Conservation (phyloP, 2,113 vertebrate species). For the Ctenomys sociabilis region DNA sequence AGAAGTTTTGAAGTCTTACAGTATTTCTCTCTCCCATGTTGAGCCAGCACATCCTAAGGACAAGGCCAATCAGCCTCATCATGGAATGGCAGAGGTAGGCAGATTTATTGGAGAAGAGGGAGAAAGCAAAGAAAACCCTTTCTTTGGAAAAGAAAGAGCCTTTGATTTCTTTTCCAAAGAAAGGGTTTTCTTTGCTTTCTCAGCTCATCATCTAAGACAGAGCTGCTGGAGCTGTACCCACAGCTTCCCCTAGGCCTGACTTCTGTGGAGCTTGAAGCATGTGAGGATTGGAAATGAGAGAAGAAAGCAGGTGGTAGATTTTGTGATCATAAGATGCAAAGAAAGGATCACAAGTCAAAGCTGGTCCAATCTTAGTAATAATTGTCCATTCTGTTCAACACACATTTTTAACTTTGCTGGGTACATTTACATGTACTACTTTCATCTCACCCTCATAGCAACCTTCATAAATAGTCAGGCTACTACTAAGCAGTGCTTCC, state of each 20-base stretch:
- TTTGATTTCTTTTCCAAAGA: slow-evolving; percentile 76
- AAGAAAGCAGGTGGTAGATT: slow-evolving; percentile 22
- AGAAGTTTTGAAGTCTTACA: slow-evolving; percentile 77
- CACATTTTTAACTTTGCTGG: not conserved
- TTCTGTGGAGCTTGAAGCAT: slow-evolving; percentile 3
- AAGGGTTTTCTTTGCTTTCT: slow-evolving; percentile 70
- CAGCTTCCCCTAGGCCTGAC: slow-evolving; percentile 26
- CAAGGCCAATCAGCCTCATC: slow-evolving; percentile 77
- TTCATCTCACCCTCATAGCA: slow-evolving; percentile 4
- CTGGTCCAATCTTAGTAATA: not conserved
- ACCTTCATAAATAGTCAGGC: not conserved
- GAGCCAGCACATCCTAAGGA: slow-evolving; percentile 75
- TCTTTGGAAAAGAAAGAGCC: slow-evolving; percentile 55
- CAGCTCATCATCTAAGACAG: slow-evolving; percentile 61
- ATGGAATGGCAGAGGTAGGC: slow-evolving; percentile 52
- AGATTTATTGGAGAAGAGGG: slow-evolving; percentile 75
- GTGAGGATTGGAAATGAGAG: slow-evolving; percentile 15
- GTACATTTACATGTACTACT: not conserved
- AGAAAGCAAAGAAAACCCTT: slow-evolving; percentile 72
- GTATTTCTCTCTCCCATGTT: slow-evolving; percentile 73
- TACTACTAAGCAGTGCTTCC: not conserved
- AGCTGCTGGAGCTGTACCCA: slow-evolving; percentile 58
- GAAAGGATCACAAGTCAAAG: slow-evolving; percentile 19
- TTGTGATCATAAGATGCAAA: slow-evolving; percentile 17
- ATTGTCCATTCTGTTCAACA: not conserved